Conservation (phyloP, 2,888 invertebrate species). For the Stenodera caucasica region DNA sequence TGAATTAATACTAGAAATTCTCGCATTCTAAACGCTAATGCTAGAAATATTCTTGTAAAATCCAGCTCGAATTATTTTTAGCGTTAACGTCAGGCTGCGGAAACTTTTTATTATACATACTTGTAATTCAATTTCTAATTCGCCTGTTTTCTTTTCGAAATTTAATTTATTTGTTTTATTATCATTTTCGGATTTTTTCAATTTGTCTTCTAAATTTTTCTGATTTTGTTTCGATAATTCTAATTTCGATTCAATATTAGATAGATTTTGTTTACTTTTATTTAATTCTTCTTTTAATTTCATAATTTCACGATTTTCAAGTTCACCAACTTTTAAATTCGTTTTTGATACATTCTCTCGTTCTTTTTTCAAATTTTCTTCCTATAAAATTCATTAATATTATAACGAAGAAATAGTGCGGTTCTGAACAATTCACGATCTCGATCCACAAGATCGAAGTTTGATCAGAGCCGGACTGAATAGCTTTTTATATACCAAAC, state of each 20-base stretch:
- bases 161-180: slow-evolving; percentile 64
- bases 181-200: slow-evolving; percentile 67
- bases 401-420: neutral
- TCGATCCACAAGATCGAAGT: slow-evolving; percentile 16
- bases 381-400: slow-evolving; percentile 41
- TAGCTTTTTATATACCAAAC: slow-evolving; percentile 58
- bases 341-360: slow-evolving; percentile 52
- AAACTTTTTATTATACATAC: no score
- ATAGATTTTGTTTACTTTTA: slow-evolving; percentile 42
- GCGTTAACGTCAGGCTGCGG: no score
- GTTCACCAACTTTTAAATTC: slow-evolving; percentile 42
- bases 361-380: slow-evolving; percentile 58
- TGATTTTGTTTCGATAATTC: slow-evolving; percentile 43
- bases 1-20: neutral
- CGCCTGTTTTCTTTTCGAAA: slow-evolving; percentile 62
- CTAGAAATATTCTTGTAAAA: no score
- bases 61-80: no score
- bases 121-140: slow-evolving; percentile 50
- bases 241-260: slow-evolving; percentile 50
- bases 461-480: neutral
- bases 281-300: slow-evolving; percentile 47
- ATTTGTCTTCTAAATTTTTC: slow-evolving; percentile 53
- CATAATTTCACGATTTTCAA: slow-evolving; percentile 44
- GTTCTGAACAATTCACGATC: slow-evolving; percentile 7
- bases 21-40: neutral